Percentiles rank a stretch among this genome's conserved stretches.
phyloP scores from a whole-genome alignment of 2,797 vertebrate species.

The Apogon hyalosoma region DNA sequence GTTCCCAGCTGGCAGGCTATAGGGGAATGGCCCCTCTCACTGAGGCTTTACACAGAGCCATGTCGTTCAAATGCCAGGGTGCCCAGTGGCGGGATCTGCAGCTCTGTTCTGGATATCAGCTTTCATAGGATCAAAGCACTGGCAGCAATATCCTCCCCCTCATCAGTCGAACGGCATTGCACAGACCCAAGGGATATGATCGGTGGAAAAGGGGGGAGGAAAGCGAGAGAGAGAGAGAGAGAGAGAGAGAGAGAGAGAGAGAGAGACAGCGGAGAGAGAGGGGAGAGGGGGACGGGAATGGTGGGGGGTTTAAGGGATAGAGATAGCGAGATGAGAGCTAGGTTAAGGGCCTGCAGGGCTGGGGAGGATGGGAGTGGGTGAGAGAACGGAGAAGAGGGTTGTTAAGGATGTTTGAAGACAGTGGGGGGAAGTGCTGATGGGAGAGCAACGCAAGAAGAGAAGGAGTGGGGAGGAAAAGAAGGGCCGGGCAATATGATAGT shows the following conservation, averaged over 20 bases:
- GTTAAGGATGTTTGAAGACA: slow-evolving; percentile 80
- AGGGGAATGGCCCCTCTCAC: slow-evolving; percentile 68
- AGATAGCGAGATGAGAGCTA: slow-evolving; percentile 68
- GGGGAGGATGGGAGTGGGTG: slow-evolving; percentile 66
- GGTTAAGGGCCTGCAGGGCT: slow-evolving; percentile 81
- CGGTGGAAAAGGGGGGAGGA: slow-evolving; percentile 60
- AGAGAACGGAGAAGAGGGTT: slow-evolving; percentile 70
- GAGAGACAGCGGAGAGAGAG: slow-evolving; percentile 19
- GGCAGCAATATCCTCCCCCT: slow-evolving; percentile 80
- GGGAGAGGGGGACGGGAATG: slow-evolving; percentile 34
- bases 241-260: slow-evolving; percentile 19
- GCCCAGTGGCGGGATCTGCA: slow-evolving; percentile 74
- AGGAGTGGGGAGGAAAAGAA: slow-evolving; percentile 17
- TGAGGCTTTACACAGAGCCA: slow-evolving; percentile 70
- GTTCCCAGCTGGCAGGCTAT: slow-evolving; percentile 72
- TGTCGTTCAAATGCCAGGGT: slow-evolving; percentile 81
- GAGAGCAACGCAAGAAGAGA: slow-evolving; percentile 49
- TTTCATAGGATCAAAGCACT: slow-evolving; percentile 84
- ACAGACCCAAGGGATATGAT: slow-evolving; percentile 76
- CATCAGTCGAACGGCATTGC: slow-evolving; percentile 75
- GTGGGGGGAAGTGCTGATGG: slow-evolving; percentile 67
- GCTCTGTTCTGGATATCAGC: slow-evolving; percentile 81
- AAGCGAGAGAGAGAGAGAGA: slow-evolving; percentile 43
- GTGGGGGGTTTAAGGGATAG: slow-evolving; percentile 63
- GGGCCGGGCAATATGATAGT: slow-evolving; percentile 13